Evolutionary conservation across 2,797 vertebrate genomes (phyloP), one percentile per base, ranked within the genome.

Genomic region (Glossophaga mutica): DNA sequence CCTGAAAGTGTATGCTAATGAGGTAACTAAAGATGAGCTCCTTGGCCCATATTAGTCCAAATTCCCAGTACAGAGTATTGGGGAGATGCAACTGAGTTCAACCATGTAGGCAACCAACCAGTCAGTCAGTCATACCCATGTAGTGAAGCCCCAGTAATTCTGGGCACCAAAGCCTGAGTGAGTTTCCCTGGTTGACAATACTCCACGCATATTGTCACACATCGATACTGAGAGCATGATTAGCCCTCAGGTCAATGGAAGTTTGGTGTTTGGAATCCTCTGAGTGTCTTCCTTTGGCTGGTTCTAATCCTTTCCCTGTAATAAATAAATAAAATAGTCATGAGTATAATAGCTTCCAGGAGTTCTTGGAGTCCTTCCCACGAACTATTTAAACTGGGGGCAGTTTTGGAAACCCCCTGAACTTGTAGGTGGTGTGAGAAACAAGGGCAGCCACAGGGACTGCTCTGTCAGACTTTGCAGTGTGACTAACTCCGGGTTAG

Each of bases 121-220:
- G 3, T 7, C 10, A 44, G 10, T 15, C 18, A 1, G 7, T 0
- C 2, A 1, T 68, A 52, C 19, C 14, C 57, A 29, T 9, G 1
- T 52, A 44, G 62, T 22, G 19, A 93, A 50, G 32, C 19, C 39
- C 62, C 78, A 83, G 0, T 11, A 78, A 83, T 19, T 68, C 70
- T 3, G 44, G 57, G 68, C 19, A 11, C 18, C 5, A 34, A 70
- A 77, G 12, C 46, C 44, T 26, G 16, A 15, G 15, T 57, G 9
- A 5, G 29, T 55, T n/a, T 83, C 19, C 7, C 9, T 57, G 21
- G 52, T 29, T 50, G 50, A 34, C 19, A 29, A 2, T n/a, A 10
- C 34, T 57, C 18, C 42, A 14, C 0, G 1, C 14, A 12, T 39
- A 9, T 5, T 37, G 24, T 46, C 44, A 18, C 24, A 16, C 2